Percentiles rank a stretch among this genome's conserved stretches.
Evolutionary conservation across 37 sponge, comb jelly and placozoan species (phyloP).

Genomic region (Dysidea cf. avara): DNA sequence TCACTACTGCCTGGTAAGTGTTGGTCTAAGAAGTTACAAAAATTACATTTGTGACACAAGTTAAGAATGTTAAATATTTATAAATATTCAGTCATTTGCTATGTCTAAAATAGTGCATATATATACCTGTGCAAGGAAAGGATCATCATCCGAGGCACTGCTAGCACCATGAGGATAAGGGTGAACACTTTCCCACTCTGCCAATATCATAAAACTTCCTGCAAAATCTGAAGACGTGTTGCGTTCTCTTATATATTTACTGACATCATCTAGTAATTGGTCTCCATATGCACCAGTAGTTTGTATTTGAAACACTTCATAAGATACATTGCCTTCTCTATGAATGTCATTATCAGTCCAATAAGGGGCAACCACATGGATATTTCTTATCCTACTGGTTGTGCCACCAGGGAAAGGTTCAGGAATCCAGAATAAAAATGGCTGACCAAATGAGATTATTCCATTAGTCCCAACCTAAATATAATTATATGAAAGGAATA

Average conservation of each 20-base stretch:
- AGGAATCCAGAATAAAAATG: slow-evolving; percentile 1
- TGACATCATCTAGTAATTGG: slow-evolving; percentile 1
- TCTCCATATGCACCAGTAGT: background rate
- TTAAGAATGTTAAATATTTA: no score
- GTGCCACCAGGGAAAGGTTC: slow-evolving; percentile 14
- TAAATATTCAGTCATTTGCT: no score
- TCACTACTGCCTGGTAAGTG: slow-evolving; percentile 29
- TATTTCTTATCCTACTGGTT: background rate
- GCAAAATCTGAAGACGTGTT: slow-evolving; percentile 5
- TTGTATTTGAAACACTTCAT: slow-evolving; percentile 26
- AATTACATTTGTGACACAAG: no score
- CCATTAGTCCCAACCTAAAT: slow-evolving; percentile 53
- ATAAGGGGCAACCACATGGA: slow-evolving; percentile 63
- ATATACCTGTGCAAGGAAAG: no score
- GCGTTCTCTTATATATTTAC: slow-evolving; percentile 5
- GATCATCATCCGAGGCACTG: no score
- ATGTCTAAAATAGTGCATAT: no score
- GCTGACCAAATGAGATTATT: slow-evolving; percentile 39
- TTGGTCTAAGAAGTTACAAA: slow-evolving; percentile 12
- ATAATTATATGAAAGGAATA: no score
- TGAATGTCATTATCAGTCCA: slow-evolving; percentile 65
- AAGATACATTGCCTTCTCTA: slow-evolving; percentile 33
- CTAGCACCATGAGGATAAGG: no score
- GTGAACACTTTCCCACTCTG: slow-evolving; percentile 28
- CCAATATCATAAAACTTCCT: slow-evolving; percentile 52